Base-by-base conservation (phyloP, 2,797 vertebrate genomes). In the Trachops cirrhosus region DNA sequence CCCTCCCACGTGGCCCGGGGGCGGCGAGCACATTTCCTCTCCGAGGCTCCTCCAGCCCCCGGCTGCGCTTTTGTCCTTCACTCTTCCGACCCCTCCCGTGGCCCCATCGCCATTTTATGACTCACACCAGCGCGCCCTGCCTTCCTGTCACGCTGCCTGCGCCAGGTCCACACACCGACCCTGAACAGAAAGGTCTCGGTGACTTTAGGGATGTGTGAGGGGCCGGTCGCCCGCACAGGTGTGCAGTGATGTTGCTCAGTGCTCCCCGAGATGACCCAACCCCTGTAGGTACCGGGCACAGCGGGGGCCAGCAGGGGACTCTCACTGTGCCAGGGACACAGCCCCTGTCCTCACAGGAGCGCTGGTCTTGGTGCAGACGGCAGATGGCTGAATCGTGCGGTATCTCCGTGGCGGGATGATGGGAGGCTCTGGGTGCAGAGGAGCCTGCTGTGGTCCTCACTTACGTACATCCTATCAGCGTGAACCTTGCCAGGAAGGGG, bases 361-460 rank as follows among this genome's bases (percentile, higher is more conserved):
- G 19, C 46, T 37, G n/a, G 29, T 24, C 70, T 6, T 9, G 70
- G 34, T 10, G 34, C 21, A 67, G 39, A 84, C 4, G 1, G 26
- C n/a, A n/a, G 78, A n/a, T 8, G 2, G 11, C 15, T 6, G 15
- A 6, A 2, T 22, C 1, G 2, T 26, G 26, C 21, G 5, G 68
- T 44, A 21, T 18, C 0, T 4, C 5, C 5, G 0, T 2, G 1
- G 26, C 0, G 0, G 24, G 9, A 2, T 19, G 1, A 50, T 26
- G 12, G 57, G n/a, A 26, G 71, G 24, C 79, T 1, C 0, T 6
- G 26, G 4, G n/a, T 22, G 10, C 2, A 0, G 2, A 3, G 21
- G 10, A 32, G 11, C 21, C 7, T 9, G 52, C 6, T 19, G 19
- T 5, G 50, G 5, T 2, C 0, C n/a, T 4, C 3, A 22, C 29